A percentile compares a stretch with the other conserved stretches of the same genome.
phyloP scores from a whole-genome alignment of 2,888 invertebrate species.

The Artemia sp. region DNA sequence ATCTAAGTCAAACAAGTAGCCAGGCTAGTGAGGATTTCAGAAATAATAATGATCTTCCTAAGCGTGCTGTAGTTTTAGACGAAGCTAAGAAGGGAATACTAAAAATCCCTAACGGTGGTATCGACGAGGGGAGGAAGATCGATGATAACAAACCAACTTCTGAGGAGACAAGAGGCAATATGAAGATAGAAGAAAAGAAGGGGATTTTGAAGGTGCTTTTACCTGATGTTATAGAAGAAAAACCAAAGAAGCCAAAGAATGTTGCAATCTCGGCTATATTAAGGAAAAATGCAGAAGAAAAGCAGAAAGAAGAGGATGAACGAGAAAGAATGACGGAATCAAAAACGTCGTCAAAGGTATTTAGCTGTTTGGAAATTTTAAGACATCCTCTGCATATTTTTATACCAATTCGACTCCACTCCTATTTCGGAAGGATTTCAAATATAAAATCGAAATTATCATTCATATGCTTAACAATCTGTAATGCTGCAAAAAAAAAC shows the following conservation, averaged over 20 bases:
- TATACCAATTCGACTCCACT: no score
- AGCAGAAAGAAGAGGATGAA: slow-evolving; percentile 9
- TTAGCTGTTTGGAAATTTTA: no score
- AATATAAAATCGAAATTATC: no score
- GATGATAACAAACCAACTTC: not conserved
- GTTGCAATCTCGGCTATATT: slow-evolving; percentile 4
- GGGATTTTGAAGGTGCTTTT: slow-evolving; percentile 5
- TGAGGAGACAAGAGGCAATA: not conserved
- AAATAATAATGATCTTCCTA: slow-evolving; percentile 1
- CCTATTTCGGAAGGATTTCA: no score
- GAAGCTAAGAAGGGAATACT: slow-evolving; percentile 11
- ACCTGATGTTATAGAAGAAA: not conserved
- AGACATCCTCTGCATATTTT: no score
- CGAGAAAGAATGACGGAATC: not conserved
- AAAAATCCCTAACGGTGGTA: slow-evolving; percentile 3
- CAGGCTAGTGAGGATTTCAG: slow-evolving; percentile 5
- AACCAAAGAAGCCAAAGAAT: slow-evolving; percentile 5
- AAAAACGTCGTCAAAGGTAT: not conserved
- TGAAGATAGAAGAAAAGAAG: slow-evolving; percentile 9
- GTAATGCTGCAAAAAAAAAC: no score
- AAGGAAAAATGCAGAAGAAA: slow-evolving; percentile 3
- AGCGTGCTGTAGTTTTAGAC: slow-evolving; percentile 1
- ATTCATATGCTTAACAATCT: no score
- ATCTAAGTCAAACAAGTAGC: slow-evolving; percentile 1
- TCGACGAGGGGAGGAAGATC: not conserved